Base-by-base conservation (phyloP, 2,888 invertebrate species). In the Callimorpha dominula region DNA sequence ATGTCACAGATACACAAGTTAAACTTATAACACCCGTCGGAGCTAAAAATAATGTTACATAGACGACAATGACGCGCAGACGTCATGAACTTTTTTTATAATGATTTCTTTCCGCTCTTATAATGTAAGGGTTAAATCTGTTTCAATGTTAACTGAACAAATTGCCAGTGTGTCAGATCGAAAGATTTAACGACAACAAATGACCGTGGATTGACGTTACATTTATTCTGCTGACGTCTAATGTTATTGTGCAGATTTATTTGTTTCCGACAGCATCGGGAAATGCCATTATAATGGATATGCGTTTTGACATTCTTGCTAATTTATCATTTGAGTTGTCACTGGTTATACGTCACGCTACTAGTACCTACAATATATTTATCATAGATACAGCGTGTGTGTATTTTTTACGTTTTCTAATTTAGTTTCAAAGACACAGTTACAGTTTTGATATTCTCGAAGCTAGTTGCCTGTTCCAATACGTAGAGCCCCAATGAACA, bases 191-290 rank as follows among this genome's bases (percentile, higher is more conserved):
- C 91, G 90, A 91, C 92, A 87, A 92, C 93, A 93, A 93, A 94
- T 94, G 92, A 92, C 85, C 85, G 87, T 86, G 88, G 92, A 94
- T 94, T 93, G 94, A 95, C 93, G 94, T 92, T 90, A 91, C 94
- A 95, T 95, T 93, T 93, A 93, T 94, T 92, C 86, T 86, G 80
- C 83, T 90, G 93, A 92, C 93, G 86, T 91, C 84, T 88, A 82
- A 87, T 90, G 91, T 93, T 93, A 91, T 91, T 89, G 91, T 90
- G 88, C 90, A 92, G 93, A 94, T 94, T 93, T 94, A 94, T 95
- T 92, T 93, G 91, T 91, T 90, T 91, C 91, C 90, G 93, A 92
- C 92, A 86, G 86, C 82, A 90, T 88, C 87, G 88, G 92, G 91
- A 93, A 93, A 94, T 90, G 87, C 89, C 88, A 91, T 92, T 93